phyloP scores from a whole-genome alignment of 2,113 vertebrate species.

The Gracilinanus agilis region DNA sequence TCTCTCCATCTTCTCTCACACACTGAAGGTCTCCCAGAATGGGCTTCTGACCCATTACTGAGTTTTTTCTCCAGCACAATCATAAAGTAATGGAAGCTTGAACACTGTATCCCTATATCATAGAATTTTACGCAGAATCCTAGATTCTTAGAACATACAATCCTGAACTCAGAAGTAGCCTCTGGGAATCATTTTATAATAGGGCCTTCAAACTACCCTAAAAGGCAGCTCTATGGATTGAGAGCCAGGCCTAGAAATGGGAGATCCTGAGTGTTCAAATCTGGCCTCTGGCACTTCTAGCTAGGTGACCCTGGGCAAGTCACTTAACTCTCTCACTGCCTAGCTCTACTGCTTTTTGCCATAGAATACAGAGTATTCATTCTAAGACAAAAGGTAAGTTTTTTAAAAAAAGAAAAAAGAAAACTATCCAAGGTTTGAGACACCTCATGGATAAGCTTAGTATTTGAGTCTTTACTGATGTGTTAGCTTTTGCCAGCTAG shows the following conservation, averaged over 20 bases:
- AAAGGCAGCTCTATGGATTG: no score
- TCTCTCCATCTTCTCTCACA: neutral
- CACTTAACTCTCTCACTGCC: no score
- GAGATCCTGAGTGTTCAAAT: no score
- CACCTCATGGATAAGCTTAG: neutral
- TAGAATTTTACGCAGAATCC: neutral
- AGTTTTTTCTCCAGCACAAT: neutral
- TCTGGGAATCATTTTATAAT: neutral
- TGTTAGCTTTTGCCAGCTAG: neutral
- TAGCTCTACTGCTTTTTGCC: no score
- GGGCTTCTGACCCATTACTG: neutral
- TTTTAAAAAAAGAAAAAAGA: no score
- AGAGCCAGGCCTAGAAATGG: no score
- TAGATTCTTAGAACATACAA: neutral
- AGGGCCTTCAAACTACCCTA: neutral
- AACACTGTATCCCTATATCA: neutral
- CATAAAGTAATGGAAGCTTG: neutral
- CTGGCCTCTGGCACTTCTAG: no score
- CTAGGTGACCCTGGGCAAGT: no score
- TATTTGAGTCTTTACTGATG: neutral
- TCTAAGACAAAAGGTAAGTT: no score
- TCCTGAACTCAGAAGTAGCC: neutral
- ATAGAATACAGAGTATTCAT: no score
- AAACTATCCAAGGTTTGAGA: neutral
- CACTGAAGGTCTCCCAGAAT: neutral